Conservation (phyloP, 2,888 invertebrate species). For the Tetropium fuscum region DNA sequence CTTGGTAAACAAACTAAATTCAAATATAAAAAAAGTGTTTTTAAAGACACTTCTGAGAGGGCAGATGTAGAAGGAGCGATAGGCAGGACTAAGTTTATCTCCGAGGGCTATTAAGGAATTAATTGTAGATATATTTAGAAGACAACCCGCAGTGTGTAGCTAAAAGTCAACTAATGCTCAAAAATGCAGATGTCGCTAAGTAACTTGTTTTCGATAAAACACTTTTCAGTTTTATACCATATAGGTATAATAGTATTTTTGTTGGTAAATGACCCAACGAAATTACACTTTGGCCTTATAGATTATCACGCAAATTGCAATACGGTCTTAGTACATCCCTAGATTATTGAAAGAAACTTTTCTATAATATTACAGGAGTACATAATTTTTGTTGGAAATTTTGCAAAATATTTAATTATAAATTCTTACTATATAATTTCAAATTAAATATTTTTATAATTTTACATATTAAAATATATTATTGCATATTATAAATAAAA, state of each 20-base stretch:
- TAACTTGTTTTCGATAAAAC: constrained; percentile 9
- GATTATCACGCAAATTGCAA: constrained; percentile 2
- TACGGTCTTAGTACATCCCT: constrained; percentile 1
- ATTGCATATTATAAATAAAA: no score
- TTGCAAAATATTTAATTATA: no score
- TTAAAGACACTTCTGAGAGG: constrained; percentile 45
- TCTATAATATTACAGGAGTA: no score
- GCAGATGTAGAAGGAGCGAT: constrained; percentile 30
- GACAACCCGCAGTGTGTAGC: constrained; percentile 26
- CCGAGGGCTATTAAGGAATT: constrained; percentile 42
- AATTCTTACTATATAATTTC: no score
- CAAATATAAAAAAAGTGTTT: constrained; percentile 51
- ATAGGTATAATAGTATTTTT: constrained; percentile 16
- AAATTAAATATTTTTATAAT: no score
- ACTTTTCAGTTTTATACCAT: constrained; percentile 11
- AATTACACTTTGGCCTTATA: constrained; percentile 4
- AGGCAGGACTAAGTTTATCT: constrained; percentile 24
- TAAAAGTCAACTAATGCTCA: neutral
- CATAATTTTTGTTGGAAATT: no score
- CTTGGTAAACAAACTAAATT: no score
- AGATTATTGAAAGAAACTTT: constrained; percentile 2
- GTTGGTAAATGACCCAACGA: constrained; percentile 2
- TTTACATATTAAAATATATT: no score
- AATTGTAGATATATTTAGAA: constrained; percentile 46
- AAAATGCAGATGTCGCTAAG: neutral